phyloP scores from a whole-genome alignment of 1,140 invertebrate species.

The Zaprionus vittiger region DNA sequence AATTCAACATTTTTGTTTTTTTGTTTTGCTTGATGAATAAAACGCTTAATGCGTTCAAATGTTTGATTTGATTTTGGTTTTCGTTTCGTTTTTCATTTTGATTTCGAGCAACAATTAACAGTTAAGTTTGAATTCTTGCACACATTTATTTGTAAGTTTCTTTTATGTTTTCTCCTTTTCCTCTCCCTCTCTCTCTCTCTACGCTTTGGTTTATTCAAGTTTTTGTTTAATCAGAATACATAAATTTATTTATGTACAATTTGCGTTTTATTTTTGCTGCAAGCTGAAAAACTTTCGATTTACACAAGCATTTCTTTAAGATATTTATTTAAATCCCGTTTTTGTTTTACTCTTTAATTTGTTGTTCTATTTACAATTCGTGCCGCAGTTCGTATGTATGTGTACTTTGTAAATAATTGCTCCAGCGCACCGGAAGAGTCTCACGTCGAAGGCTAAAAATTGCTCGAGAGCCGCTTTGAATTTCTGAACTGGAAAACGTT shows the following conservation, averaged over 20 bases:
- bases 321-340: constrained; percentile 13
- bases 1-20: constrained; percentile 66
- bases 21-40: constrained; percentile 69
- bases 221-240: constrained; percentile 27
- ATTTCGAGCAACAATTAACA: constrained; percentile 79
- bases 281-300: constrained; percentile 39
- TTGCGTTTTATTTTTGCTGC: constrained; percentile 32
- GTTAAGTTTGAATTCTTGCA: constrained; percentile 74
- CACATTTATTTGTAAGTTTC: constrained; percentile 46
- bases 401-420: constrained; percentile 76
- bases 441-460: constrained; percentile 65
- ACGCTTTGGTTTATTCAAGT: constrained; percentile 45
- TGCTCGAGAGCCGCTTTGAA: constrained; percentile 20
- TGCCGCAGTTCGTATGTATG: constrained; percentile 30
- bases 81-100: constrained; percentile 49
- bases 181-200: constrained; percentile 6
- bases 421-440: constrained; percentile 64
- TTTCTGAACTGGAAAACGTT: constrained; percentile 51
- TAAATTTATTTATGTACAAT: constrained; percentile 17
- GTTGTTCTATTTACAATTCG: constrained; percentile 44
- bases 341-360: constrained; percentile 22
- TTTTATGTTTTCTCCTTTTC: background rate
- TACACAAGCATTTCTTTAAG: constrained; percentile 28
- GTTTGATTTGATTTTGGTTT: constrained; percentile 59
- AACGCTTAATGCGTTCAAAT: constrained; percentile 77